Conservation (phyloP, 2,113 vertebrate genomes). For the Cairina moschata region DNA sequence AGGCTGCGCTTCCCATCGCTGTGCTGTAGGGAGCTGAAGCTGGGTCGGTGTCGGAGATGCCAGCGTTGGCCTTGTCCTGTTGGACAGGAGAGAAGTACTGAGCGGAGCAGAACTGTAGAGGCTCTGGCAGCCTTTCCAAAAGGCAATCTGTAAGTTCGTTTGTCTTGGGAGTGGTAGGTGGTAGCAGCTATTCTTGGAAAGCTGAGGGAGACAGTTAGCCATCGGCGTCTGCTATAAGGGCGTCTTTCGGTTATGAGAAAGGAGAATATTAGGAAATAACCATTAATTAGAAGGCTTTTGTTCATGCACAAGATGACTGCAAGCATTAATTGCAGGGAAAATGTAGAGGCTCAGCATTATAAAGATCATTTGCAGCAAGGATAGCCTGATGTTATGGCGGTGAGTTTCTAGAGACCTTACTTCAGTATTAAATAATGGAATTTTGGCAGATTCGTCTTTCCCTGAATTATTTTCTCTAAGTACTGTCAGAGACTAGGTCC, state of each 20-base stretch:
- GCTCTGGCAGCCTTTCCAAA: neutral
- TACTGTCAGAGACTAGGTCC: neutral
- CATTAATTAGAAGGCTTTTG: neutral
- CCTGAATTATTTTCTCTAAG: neutral
- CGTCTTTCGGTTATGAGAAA: neutral
- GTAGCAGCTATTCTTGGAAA: neutral
- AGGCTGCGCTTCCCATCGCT: neutral
- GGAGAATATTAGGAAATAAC: neutral
- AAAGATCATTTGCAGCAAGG: neutral
- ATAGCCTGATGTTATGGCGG: neutral
- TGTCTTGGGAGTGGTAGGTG: neutral
- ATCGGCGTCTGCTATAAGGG: neutral
- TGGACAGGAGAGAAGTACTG: neutral
- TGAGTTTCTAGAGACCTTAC: neutral
- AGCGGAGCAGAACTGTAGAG: neutral
- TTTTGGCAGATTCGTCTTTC: neutral
- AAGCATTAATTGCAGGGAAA: neutral
- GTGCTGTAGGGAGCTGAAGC: neutral
- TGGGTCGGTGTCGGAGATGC: too few species aligned
- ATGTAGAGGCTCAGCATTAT: neutral
- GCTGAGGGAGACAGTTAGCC: conserved; percentile 7
- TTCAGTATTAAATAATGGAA: neutral
- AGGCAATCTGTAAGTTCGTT: neutral
- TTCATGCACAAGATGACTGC: neutral
- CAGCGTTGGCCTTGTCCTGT: neutral